Base-by-base conservation (phyloP, 2,113 vertebrate genomes). In the Mustela lutreola region DNA sequence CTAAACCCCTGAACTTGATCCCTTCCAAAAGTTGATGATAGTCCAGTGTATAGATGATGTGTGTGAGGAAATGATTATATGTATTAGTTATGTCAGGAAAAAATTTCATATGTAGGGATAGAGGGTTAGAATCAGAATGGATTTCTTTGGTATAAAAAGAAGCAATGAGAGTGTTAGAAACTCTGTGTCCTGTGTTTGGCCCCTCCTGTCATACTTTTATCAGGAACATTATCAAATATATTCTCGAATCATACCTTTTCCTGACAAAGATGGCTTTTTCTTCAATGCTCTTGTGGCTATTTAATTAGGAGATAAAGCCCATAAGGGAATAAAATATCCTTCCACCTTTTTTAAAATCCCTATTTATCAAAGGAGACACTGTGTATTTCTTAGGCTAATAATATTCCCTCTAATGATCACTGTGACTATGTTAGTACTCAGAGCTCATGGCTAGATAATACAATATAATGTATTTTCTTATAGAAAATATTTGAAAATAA, bases 251-350 rank as follows among this genome's bases (percentile, higher is more conserved):
- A 11, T 22, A 15, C 60, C 28, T 82, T n/a, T 19, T 15, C 19
- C 9, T 19, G 15, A 56, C 83, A 75, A 91, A 15, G 50, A 71
- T 19, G 6, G 18, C 21, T 87, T 89, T 96, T 70, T 80, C 45
- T 70, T 67, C 28, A 33, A 84, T 56, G 63, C 28, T 12, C 15
- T 58, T 78, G 2, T 67, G n/a, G 28, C 58, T 70, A 5, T 95
- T 96, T 94, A 90, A 91, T 95, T 88, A 91, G 26, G 95, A 82
- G 48, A 85, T 94, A 90, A 75, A 93, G 7, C 42, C 62, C 24
- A 36, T 92, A 65, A 85, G 36, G 24, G 67, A 95, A 28, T 42
- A 84, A 89, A 81, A 82, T 82, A 94, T 83, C 1, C 81, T 7
- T 91, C 18, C 10, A 26, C 6, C 56, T 89, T 86, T 67, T 91